These are phyloP conservation scores for Lycocerus yunnanus DNA, from an alignment of 2,888 invertebrate species.

Conservation along the genomic window DNA sequence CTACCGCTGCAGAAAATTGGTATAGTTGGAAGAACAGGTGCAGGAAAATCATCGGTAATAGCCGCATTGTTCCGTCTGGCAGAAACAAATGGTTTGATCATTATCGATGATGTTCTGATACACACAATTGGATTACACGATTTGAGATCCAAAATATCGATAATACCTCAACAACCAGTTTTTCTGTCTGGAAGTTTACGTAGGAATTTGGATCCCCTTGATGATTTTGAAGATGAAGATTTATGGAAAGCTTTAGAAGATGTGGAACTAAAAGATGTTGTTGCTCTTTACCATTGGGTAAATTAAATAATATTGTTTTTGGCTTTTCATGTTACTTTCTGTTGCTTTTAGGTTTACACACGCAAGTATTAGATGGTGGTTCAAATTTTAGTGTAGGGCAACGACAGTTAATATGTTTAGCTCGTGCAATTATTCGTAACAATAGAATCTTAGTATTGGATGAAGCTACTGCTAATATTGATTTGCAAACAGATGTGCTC, in stretches of 20 bases:
- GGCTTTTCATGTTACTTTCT: background rate
- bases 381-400: slow-evolving; percentile 54
- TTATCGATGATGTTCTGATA: slow-evolving; percentile 65
- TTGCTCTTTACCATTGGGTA: slow-evolving; percentile 46
- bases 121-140: slow-evolving; percentile 58
- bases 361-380: slow-evolving; percentile 74
- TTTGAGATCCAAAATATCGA: slow-evolving; percentile 60
- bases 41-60: slow-evolving; percentile 74
- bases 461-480: slow-evolving; percentile 84
- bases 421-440: slow-evolving; percentile 61
- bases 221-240: slow-evolving; percentile 74
- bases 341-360: slow-evolving; percentile 60
- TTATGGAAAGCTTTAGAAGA: slow-evolving; percentile 87
- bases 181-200: slow-evolving; percentile 86
- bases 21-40: slow-evolving; percentile 83
- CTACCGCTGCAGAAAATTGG: slow-evolving; percentile 76
- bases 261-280: slow-evolving; percentile 75
- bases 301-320: background rate
- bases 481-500: slow-evolving; percentile 74
- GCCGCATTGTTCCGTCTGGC: slow-evolving; percentile 71
- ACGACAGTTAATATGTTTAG: slow-evolving; percentile 69
- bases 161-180: slow-evolving; percentile 65
- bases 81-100: slow-evolving; percentile 61
- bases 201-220: slow-evolving; percentile 89
- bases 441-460: slow-evolving; percentile 52